Evolutionary conservation across 1,140 invertebrate species (phyloP), one percentile per base, ranked within the genome.

Genomic region (Myzus persicae): DNA sequence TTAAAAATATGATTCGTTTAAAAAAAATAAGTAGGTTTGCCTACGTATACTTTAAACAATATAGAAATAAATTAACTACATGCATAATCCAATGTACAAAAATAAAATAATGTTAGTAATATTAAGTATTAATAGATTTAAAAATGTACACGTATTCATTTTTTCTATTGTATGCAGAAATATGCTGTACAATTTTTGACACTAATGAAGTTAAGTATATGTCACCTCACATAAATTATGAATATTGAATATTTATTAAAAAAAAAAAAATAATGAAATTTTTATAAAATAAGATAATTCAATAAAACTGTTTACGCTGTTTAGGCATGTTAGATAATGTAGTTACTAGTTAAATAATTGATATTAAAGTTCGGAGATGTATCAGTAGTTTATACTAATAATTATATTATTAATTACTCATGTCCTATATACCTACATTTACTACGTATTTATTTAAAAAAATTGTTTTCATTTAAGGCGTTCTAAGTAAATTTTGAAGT

Each of bases 61-160:
- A 76, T 76, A n/a, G 14, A 76, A 76, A 76, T 76, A 76, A n/a
- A 76, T 76, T 76, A 67, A 76, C 59, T 76, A 76, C 59, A 76
- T 6, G 31, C 31, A 76, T 76, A 76, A 76, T 36, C 14, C 31
- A 6, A 76, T 76, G 31, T 76, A 76, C 24, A 76, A 76, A n/a
- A 76, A 76, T 67, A 6, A 67, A 76, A 67, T 22, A 51, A 76
- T 76, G 59, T 76, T n/a, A n/a, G 14, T 76, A 76, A n/a, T 3
- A 51, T 51, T 51, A 76, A 4, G 14, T 76, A 18, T 76, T 76
- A 76, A 76, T 76, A 76, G 59, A 76, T n/a, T 67, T 76, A 76
- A 76, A 67, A 76, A 76, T 76, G 14, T 76, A n/a, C n/a, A 76
- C 24, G n/a, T n/a, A 76, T 76, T 76, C 11, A 76, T n/a, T 18